Evolutionary conservation across 2,888 invertebrate genomes (phyloP).

Genomic region (Leuctra nigra): DNA sequence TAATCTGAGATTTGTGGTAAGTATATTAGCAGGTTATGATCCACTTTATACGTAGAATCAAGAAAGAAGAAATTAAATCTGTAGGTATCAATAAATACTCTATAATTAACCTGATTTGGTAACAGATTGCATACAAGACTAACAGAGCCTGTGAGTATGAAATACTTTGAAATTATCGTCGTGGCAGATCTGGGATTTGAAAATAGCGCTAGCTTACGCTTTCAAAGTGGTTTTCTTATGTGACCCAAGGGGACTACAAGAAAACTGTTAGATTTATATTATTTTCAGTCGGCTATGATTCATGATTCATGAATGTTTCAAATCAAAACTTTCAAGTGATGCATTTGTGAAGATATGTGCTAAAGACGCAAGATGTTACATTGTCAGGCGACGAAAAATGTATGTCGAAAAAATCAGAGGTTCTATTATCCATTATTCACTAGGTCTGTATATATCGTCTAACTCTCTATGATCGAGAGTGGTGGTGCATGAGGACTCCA

Average conservation of each 20-base stretch:
- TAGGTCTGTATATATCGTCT: not conserved
- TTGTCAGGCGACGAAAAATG: constrained; percentile 4
- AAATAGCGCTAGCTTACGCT: constrained; percentile 3
- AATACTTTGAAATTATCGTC: constrained; percentile 13
- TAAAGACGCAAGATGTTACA: constrained; percentile 8
- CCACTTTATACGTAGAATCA: too few relatives aligned
- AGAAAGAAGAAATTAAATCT: too few relatives aligned
- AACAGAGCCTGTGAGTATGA: not conserved
- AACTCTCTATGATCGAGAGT: not conserved
- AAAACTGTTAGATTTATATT: constrained; percentile 10
- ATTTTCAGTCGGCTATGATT: constrained; percentile 2
- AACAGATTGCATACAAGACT: not conserved
- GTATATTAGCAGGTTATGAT: too few relatives aligned
- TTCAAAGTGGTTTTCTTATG: constrained; percentile 12
- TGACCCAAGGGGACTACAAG: constrained; percentile 10
- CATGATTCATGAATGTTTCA: constrained; percentile 19
- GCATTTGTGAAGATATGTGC: constrained; percentile 9
- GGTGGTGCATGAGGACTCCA: too few relatives aligned
- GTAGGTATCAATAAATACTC: too few relatives aligned
- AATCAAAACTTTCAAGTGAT: constrained; percentile 7
- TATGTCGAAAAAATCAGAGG: constrained; percentile 1
- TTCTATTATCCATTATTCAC: constrained; percentile 17
- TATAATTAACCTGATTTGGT: not conserved
- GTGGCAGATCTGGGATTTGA: constrained; percentile 14
- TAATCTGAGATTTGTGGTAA: too few relatives aligned